A percentile compares a stretch with the other conserved stretches of the same genome.
These are phyloP conservation scores for Orchesella cincta DNA, from an alignment of 1,140 invertebrate genomes.

Conservation along the genomic window DNA sequence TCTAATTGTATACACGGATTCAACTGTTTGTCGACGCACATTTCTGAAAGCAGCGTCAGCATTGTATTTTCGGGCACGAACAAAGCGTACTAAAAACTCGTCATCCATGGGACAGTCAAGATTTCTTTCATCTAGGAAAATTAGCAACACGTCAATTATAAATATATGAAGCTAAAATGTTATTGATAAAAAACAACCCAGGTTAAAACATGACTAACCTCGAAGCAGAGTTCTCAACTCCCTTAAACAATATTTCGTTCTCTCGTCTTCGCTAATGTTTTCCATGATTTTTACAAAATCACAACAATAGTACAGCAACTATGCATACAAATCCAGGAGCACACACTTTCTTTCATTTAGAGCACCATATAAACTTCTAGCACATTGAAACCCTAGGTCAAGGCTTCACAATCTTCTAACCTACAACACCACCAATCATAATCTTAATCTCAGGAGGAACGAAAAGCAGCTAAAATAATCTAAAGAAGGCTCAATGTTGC, in stretches of 20 bases:
- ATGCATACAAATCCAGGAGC: not conserved
- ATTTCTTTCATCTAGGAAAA: not conserved
- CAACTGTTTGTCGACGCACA: not conserved
- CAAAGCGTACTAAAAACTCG: constrained; percentile 5
- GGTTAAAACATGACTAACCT: not conserved
- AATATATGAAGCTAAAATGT: not conserved
- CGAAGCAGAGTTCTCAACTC: not conserved
- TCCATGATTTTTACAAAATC: not conserved
- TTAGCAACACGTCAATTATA: too few relatives aligned
- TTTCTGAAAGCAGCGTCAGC: not conserved
- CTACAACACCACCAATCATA: not conserved
- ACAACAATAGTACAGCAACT: not conserved
- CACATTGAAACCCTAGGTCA: not conserved
- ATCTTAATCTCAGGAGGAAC: too few relatives aligned
- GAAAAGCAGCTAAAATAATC: too few relatives aligned
- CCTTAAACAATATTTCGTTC: not conserved
- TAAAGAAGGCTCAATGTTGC: too few relatives aligned
- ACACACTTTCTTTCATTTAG: not conserved
- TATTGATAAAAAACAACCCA: not conserved
- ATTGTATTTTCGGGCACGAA: constrained; percentile 22
- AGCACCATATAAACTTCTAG: not conserved
- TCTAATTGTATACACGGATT: not conserved
- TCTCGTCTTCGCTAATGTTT: not conserved
- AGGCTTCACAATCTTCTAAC: not conserved
- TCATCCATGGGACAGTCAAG: constrained; percentile 9